Base-by-base conservation (phyloP, 2,113 vertebrate species). In the Tauraco erythrolophus region DNA sequence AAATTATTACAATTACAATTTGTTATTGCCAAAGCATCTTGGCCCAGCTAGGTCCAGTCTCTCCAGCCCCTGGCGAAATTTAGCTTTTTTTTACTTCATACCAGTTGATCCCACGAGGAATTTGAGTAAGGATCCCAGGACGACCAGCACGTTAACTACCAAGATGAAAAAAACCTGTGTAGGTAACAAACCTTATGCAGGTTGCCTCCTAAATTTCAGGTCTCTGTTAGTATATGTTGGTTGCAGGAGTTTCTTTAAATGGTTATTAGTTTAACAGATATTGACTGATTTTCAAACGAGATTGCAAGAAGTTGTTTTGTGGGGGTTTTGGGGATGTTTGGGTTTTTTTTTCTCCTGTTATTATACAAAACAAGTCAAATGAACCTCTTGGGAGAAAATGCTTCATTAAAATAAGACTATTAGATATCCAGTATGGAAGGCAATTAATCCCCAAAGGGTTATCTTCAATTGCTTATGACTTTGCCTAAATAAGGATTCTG, bases 271-370 rank as follows among this genome's bases (percentile, higher is more conserved):
- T 84, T 80, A 25, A 27, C 16, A 45, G 14, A 43, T 78, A 31
- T 3, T 61, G 74, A 54, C 10, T 53, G 5, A 33, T 62, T 84
- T 86, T 76, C 16, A 76, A 31, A 31, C 56, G 65, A 88, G 39
- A 50, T 33, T 22, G 35, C 45, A 65, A 27, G 24, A 80, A 61
- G 17, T 39, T 94, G 33, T 57, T 84, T 6, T 1, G 0, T 45
- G 18, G 5, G 4, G 3, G 5, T 3, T 4, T 46, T 18, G 39
- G 41, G 41, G 41, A 43, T 43, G 33, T 19, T 60, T 71, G 14
- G 2, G 0, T 1, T 57, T 72, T 83, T 75, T 60, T 8, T n/a
- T 16, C 0, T 4, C 6, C 6, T 78, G 9, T 41, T 77, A 18
- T 23, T 76, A 6, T 10, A 54, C 18, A 54, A 82, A 91, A 46